Conservation (phyloP, 1,140 invertebrate genomes). For the Diachasmimorpha longicaudata region DNA sequence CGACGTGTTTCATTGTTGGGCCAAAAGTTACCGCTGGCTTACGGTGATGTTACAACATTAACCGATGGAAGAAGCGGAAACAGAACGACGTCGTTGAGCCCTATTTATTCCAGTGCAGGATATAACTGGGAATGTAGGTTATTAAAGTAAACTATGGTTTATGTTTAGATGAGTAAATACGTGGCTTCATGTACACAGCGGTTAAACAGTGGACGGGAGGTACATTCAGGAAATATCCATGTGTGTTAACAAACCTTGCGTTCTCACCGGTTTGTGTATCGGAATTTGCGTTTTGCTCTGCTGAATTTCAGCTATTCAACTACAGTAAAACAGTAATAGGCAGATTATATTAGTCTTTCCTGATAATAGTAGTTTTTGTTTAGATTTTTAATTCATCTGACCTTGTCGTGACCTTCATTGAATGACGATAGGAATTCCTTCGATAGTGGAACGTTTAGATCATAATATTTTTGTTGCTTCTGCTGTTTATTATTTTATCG, state of each 20-base stretch:
- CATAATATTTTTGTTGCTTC: too few species aligned
- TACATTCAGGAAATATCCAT: neutral
- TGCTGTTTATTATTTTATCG: too few species aligned
- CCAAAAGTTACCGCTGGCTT: neutral
- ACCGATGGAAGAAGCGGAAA: neutral
- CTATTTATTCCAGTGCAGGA: neutral
- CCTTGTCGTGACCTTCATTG: too few species aligned
- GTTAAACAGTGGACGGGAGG: conserved; percentile 25
- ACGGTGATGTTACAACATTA: neutral
- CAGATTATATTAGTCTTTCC: too few species aligned
- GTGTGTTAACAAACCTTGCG: neutral
- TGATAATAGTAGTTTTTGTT: too few species aligned
- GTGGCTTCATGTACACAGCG: conserved; percentile 21
- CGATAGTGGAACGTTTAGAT: too few species aligned
- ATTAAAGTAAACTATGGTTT: conserved; percentile 44
- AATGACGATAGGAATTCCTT: too few species aligned
- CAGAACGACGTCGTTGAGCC: neutral
- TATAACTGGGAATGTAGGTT: conserved; percentile 38
- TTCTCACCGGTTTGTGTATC: neutral
- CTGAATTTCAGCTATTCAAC: neutral
- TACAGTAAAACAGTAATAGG: too few species aligned
- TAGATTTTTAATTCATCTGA: too few species aligned
- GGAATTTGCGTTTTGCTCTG: neutral
- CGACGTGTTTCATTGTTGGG: too few species aligned
- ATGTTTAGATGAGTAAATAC: conserved; percentile 24